These are phyloP conservation scores for Ichneumoninae sp. DNA, from an alignment of 2,888 invertebrate genomes.

Conservation along the genomic window DNA sequence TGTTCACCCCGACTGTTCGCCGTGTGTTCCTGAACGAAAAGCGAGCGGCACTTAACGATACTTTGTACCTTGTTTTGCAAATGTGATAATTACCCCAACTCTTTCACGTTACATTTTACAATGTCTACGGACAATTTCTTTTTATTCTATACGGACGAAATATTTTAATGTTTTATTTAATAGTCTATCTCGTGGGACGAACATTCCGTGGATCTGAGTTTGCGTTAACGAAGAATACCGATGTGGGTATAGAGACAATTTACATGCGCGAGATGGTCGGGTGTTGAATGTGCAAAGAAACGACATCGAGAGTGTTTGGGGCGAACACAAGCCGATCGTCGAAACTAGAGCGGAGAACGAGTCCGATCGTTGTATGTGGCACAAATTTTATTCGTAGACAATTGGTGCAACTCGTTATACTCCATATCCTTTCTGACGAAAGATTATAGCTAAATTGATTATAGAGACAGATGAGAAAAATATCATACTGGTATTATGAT, in stretches of 20 bases:
- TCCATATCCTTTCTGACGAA: conserved; percentile 31
- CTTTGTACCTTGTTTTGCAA: conserved; percentile 46
- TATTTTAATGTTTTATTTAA: conserved; percentile 21
- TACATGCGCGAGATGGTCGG: not conserved
- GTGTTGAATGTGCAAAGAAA: not conserved
- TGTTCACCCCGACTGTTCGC: not conserved
- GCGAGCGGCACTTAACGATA: conserved; percentile 1
- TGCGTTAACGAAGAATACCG: not conserved
- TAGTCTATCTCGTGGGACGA: conserved; percentile 20
- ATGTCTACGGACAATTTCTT: conserved; percentile 9
- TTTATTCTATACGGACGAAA: conserved; percentile 13
- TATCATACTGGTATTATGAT: conserved; percentile 48
- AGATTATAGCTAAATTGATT: conserved; percentile 45
- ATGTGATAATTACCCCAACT: conserved; percentile 39
- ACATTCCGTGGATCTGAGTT: conserved; percentile 44
- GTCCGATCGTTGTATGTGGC: not conserved
- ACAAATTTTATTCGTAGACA: conserved; percentile 36
- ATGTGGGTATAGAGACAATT: conserved; percentile 7
- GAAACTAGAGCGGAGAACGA: not conserved
- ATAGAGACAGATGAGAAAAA: conserved; percentile 22
- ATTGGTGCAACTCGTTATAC: conserved; percentile 28
- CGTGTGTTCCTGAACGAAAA: not conserved
- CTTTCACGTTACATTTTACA: conserved; percentile 7
- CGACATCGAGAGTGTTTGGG: not conserved
- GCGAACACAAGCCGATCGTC: not conserved